Evolutionary conservation across 2,888 invertebrate species (phyloP).

Genomic region (Chorisops tibialis): DNA sequence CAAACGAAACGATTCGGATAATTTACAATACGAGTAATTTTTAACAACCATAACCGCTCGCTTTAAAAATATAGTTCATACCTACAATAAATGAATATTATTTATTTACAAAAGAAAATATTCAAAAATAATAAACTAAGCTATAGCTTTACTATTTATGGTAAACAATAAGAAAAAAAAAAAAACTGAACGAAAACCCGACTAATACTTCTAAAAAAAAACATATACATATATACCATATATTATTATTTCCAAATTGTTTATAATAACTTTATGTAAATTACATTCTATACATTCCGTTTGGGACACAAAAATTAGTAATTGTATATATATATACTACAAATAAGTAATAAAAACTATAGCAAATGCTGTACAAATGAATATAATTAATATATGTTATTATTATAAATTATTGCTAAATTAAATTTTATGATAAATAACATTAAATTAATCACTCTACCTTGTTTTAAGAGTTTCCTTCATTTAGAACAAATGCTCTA

Average conservation of each 20-base stretch:
- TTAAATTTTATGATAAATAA: no score
- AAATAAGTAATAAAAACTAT: background rate
- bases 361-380: background rate
- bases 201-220: background rate
- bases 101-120: no score
- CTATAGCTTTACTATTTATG: no score
- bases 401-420: no score
- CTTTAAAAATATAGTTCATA: no score
- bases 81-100: no score
- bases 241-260: background rate
- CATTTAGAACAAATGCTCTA: slow-evolving; percentile 41
- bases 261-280: background rate
- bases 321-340: background rate
- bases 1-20: no score
- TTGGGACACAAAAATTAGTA: slow-evolving; percentile 21
- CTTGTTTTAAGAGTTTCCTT: slow-evolving; percentile 10
- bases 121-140: background rate
- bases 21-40: no score
- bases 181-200: background rate
- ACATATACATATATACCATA: background rate
- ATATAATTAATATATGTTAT: no score
- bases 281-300: slow-evolving; percentile 8
- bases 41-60: no score
- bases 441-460: slow-evolving; percentile 26
- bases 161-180: background rate